Percentiles rank a stretch among this genome's conserved stretches.
phyloP scores from a whole-genome alignment of 2,888 invertebrate species.

The Sesia bembeciformis region DNA sequence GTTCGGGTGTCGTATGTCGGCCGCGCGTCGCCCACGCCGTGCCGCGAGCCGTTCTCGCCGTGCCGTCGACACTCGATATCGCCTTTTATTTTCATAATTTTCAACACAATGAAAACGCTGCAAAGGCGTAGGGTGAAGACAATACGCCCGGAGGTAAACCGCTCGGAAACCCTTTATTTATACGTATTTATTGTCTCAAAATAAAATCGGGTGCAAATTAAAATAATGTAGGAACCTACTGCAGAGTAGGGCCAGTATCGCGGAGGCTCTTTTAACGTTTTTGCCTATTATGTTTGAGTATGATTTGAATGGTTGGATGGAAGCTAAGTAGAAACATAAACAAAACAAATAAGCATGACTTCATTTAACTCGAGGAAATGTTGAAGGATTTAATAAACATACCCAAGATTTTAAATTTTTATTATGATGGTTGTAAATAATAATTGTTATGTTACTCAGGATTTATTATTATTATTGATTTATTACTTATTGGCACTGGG shows the following conservation, averaged over 20 bases:
- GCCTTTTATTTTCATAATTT: conserved; percentile 68
- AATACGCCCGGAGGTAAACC: conserved; percentile 71
- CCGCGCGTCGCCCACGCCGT: conserved; percentile 28
- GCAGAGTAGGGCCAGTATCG: conserved; percentile 25
- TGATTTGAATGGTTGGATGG: no score
- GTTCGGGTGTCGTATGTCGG: conserved; percentile 43
- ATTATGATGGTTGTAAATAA: no score
- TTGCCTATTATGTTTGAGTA: no score
- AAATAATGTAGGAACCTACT: conserved; percentile 28
- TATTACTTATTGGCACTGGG: no score
- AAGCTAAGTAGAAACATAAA: no score
- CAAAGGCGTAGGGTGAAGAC: conserved; percentile 70
- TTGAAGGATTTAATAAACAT: no score
- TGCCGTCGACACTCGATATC: conserved; percentile 65
- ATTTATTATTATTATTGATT: no score
- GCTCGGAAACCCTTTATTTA: conserved; percentile 59
- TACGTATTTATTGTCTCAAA: conserved; percentile 71
- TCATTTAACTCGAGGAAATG: no score
- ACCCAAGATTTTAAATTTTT: no score
- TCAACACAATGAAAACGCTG: conserved; percentile 57
- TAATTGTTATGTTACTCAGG: no score
- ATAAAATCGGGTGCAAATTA: conserved; percentile 74
- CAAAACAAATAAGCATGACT: no score
- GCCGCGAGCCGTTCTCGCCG: conserved; percentile 36
- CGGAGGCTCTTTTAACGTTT: neutral